These are phyloP conservation scores for Deilephila porcellus DNA, from an alignment of 2,888 invertebrate species.

Conservation along the genomic window DNA sequence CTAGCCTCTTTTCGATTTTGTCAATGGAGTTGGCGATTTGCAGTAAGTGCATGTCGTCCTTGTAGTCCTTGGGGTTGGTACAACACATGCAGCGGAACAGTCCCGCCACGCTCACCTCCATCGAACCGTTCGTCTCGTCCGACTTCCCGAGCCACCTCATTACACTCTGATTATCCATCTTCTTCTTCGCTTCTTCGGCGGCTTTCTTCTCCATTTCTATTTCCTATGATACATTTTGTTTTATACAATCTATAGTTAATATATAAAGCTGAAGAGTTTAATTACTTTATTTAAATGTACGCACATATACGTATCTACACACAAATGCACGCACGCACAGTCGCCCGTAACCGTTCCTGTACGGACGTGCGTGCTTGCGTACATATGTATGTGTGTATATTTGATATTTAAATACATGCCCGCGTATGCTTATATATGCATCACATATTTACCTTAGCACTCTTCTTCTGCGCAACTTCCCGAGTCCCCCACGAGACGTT, in stretches of 20 bases:
- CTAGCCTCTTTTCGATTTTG: constrained; percentile 89
- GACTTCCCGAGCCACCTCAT: constrained; percentile 89
- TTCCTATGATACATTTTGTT: constrained; percentile 81
- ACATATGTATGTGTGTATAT: background rate
- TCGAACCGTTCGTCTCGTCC: constrained; percentile 91
- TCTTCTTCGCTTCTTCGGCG: constrained; percentile 91
- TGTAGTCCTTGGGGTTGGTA: constrained; percentile 93
- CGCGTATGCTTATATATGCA: background rate
- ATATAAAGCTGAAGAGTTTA: too few relatives aligned
- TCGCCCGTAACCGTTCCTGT: too few relatives aligned
- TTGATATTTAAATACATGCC: background rate
- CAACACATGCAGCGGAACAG: constrained; percentile 95
- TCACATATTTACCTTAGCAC: constrained; percentile 60
- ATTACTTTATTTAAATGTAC: too few relatives aligned
- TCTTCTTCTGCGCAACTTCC: constrained; percentile 86
- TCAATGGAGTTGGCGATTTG: constrained; percentile 92
- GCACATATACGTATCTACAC: too few relatives aligned
- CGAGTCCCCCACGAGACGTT: constrained; percentile 98
- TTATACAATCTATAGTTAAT: too few relatives aligned
- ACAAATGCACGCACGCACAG: too few relatives aligned
- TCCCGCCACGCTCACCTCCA: constrained; percentile 93
- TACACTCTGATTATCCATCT: constrained; percentile 91
- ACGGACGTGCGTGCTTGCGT: constrained; percentile 16
- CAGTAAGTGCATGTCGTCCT: constrained; percentile 92
- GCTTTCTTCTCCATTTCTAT: constrained; percentile 93